Base-by-base conservation (phyloP, 37 sponge, comb jelly and placozoan genomes). In the Aplysina aerophoba region DNA sequence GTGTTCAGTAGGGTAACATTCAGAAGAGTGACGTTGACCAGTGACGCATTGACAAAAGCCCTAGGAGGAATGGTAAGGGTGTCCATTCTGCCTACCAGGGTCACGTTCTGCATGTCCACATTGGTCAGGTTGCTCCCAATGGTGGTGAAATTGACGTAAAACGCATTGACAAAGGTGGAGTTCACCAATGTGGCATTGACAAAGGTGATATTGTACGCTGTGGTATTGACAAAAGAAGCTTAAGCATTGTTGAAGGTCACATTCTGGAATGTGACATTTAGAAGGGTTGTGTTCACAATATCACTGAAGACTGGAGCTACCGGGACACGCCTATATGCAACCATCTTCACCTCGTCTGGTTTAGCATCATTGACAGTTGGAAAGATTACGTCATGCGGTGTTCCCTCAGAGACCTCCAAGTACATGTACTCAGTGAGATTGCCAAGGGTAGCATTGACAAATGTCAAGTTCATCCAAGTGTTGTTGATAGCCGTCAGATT, bases 221-320 rank as follows among this genome's bases (percentile, higher is more conserved):
- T 53, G 21, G 37, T 36, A 16, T 75, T 75, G 24, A 75, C 78
- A 75, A 75, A 44, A 19, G 78, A 75, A 44, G n/a, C n/a, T n/a
- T n/a, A n/a, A n/a, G 37, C 37, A 25, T 75, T 75, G 78, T 75
- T 75, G 78, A 75, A 75, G 13, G 78, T 75, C 38, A 75, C 78
- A 75, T 75, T 75, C 20, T 39, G 37, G 78, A 36, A 75, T 3
- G 78, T 75, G n/a, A 75, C 78, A 75, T 75, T 75, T 8, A 75
- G 3, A 16, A 75, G 53, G 14, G 78, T 40, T 2, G 38, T 36
- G 78, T 75, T 75, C 15, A 75, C 54, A 30, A 69, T 35, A 11
- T 75, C 41, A 4, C 54, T 44, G 28, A 62, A 62, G 24, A 27
- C 28, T 44, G 50, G 50, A 8, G 8, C 50, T 8, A 44, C 50